These are phyloP conservation scores for Odontamblyopus lacepedii DNA, from an alignment of 2,797 vertebrate genomes.

Conservation along the genomic window DNA sequence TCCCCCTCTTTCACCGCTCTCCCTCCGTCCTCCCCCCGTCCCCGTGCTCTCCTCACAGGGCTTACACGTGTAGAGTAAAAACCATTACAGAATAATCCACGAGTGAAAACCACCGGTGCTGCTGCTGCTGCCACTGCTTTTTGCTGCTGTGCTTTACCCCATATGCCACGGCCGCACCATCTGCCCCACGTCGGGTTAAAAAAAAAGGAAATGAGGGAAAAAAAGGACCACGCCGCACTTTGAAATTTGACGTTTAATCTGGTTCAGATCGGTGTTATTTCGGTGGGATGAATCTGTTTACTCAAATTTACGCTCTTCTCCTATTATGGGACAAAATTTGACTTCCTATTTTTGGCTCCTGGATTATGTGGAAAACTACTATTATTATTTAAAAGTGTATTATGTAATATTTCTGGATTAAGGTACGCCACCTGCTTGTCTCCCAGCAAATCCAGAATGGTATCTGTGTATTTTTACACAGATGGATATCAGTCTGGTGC, in stretches of 20 bases:
- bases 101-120: conserved; percentile 58
- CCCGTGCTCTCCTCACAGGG: conserved; percentile 45
- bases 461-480: too few species aligned
- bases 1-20: too few species aligned
- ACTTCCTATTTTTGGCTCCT: neutral
- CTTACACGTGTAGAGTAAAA: conserved; percentile 64
- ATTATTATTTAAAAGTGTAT: neutral
- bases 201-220: conserved; percentile 29
- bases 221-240: conserved; percentile 50
- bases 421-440: too few species aligned
- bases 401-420: neutral
- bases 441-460: too few species aligned
- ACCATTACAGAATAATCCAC: conserved; percentile 73
- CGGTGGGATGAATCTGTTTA: conserved; percentile 21
- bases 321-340: neutral
- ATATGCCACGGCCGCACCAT: conserved; percentile 63
- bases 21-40: conserved; percentile 12
- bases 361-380: neutral
- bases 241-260: conserved; percentile 62
- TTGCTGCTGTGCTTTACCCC: conserved; percentile 58
- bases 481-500: too few species aligned
- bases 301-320: conserved; percentile 14
- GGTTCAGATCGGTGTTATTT: conserved; percentile 46
- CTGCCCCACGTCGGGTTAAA: conserved; percentile 61
- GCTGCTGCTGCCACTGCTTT: conserved; percentile 44